These are phyloP conservation scores for Spialia ferax DNA, from an alignment of 2,888 invertebrate species.

Conservation along the genomic window DNA sequence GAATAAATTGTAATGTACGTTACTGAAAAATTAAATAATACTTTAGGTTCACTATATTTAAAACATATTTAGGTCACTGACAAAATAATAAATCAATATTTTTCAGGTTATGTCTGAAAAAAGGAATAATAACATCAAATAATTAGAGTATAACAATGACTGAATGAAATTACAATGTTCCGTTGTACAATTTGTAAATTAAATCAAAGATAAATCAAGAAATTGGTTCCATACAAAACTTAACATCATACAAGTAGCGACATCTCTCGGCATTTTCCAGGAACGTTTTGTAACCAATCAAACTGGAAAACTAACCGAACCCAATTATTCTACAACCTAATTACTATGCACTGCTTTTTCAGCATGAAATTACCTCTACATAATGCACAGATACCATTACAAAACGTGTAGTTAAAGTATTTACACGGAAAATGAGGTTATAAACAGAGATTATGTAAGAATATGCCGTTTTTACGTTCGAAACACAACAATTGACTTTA, in stretches of 20 bases:
- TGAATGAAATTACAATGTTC: neutral
- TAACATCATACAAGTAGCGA: constrained; percentile 54
- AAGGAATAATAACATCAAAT: neutral
- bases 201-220: neutral
- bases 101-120: neutral
- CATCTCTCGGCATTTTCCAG: constrained; percentile 56
- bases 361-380: neutral
- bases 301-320: constrained; percentile 44
- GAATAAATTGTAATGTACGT: too few relatives aligned
- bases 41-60: neutral
- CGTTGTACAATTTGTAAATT: neutral
- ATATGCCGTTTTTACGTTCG: constrained; percentile 9
- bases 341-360: constrained; percentile 5
- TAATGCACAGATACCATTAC: neutral
- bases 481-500: constrained; percentile 17
- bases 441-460: constrained; percentile 40
- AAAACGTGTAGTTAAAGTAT: neutral
- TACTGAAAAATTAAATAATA: neutral
- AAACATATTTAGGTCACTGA: neutral
- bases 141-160: neutral
- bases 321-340: constrained; percentile 44
- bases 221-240: neutral
- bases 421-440: constrained; percentile 24
- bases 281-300: constrained; percentile 46
- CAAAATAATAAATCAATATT: neutral